A percentile compares a stretch with the other conserved stretches of the same genome.
phyloP scores from a whole-genome alignment of 37 sponge, comb jelly and placozoan genomes.

The Hormiphora californensis region DNA sequence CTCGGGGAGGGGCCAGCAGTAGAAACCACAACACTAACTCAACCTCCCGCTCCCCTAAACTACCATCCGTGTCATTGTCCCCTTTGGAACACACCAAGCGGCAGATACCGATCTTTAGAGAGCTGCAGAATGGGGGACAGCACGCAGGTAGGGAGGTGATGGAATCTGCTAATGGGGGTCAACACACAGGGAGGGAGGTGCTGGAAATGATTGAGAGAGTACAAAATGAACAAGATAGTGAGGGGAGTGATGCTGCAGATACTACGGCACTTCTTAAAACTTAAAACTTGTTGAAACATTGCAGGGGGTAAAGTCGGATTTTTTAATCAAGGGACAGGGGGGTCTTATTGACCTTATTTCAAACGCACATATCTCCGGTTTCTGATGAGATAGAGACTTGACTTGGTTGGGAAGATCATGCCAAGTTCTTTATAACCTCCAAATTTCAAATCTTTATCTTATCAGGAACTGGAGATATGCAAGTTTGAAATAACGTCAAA shows the following conservation, averaged over 20 bases:
- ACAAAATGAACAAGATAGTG: too few relatives aligned
- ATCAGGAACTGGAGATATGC: too few relatives aligned
- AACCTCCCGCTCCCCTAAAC: background rate
- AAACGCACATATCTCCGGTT: too few relatives aligned
- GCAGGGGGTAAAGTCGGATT: too few relatives aligned
- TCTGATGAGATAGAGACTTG: too few relatives aligned
- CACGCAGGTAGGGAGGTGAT: background rate
- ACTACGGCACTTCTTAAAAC: background rate
- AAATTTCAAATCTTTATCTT: too few relatives aligned
- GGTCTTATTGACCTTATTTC: too few relatives aligned
- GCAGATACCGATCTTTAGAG: constrained; percentile 50
- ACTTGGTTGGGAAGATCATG: too few relatives aligned
- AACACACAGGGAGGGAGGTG: background rate
- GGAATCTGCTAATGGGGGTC: background rate
- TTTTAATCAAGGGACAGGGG: too few relatives aligned
- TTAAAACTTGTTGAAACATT: too few relatives aligned
- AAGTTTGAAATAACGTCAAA: too few relatives aligned
- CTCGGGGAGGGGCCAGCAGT: background rate
- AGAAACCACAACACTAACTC: background rate
- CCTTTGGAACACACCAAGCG: background rate
- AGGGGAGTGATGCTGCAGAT: background rate
- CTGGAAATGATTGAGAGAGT: background rate
- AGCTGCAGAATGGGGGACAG: background rate
- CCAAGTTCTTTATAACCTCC: too few relatives aligned
- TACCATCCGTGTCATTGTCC: constrained; percentile 1